These are phyloP conservation scores for Apostichopus leukothele DNA, from an alignment of 53 echinoderm and acorn worm genomes.

Conservation along the genomic window DNA sequence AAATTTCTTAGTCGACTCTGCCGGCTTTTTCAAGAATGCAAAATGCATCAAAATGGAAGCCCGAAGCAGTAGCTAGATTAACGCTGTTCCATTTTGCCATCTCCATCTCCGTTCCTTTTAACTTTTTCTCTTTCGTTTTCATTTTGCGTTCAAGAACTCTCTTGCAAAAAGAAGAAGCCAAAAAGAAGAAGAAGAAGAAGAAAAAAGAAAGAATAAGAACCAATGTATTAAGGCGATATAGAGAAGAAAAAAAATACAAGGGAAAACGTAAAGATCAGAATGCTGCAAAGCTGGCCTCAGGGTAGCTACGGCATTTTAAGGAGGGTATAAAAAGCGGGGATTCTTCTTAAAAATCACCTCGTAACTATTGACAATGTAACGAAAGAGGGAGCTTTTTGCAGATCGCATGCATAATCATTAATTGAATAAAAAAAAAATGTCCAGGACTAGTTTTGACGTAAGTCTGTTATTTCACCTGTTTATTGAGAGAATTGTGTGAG, in stretches of 20 bases:
- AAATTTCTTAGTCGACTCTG: conserved; percentile 47
- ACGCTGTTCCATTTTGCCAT: conserved; percentile 48
- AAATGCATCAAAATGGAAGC: conserved; percentile 51
- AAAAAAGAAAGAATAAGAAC: neutral
- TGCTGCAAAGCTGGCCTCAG: conserved; percentile 33
- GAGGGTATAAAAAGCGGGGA: conserved; percentile 1
- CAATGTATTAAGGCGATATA: conserved; percentile 39
- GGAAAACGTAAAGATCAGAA: conserved; percentile 32
- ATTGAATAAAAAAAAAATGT: conserved; percentile 30
- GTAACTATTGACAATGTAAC: conserved; percentile 43
- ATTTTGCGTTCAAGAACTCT: conserved; percentile 27
- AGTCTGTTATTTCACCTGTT: conserved; percentile 49
- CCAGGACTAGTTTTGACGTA: conserved; percentile 29
- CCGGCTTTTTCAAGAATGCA: conserved; percentile 52
- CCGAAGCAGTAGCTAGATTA: conserved; percentile 45
- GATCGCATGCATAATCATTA: conserved; percentile 44
- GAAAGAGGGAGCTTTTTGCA: conserved; percentile 36
- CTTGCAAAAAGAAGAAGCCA: neutral
- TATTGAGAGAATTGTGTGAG: conserved; percentile 16
- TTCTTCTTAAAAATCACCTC: conserved; percentile 45
- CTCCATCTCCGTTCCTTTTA: conserved; percentile 42
- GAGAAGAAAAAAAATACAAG: conserved; percentile 1
- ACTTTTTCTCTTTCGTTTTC: conserved; percentile 39
- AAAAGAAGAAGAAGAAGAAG: neutral
- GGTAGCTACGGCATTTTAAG: conserved; percentile 35